phyloP scores from a whole-genome alignment of 2,888 invertebrate species.

The Morpho helenor region DNA sequence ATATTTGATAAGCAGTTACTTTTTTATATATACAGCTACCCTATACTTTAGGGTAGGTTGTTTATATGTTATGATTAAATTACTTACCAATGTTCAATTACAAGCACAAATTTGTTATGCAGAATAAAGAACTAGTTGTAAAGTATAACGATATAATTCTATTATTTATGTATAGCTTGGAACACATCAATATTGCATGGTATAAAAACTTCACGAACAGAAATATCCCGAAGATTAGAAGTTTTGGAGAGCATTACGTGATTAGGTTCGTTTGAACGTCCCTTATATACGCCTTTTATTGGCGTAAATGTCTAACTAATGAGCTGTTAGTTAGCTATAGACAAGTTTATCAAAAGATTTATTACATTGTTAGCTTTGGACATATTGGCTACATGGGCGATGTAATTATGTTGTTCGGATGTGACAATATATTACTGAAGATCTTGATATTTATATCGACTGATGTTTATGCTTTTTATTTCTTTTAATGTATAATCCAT shows the following conservation, averaged over 20 bases:
- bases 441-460: too few species aligned
- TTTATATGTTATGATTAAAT: too few species aligned
- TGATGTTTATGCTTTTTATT: too few species aligned
- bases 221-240: conserved; percentile 9
- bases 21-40: too few species aligned
- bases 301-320: conserved; percentile 22
- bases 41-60: too few species aligned
- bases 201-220: conserved; percentile 3
- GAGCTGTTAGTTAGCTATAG: conserved; percentile 23
- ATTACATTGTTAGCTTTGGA: conserved; percentile 1
- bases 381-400: neutral
- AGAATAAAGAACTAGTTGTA: too few species aligned
- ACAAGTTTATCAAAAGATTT: conserved; percentile 22
- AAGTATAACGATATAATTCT: too few species aligned
- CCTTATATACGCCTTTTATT: conserved; percentile 21
- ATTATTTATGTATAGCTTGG: neutral
- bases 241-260: conserved; percentile 13
- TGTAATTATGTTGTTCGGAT: neutral
- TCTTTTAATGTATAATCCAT: too few species aligned
- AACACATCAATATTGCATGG: conserved; percentile 5
- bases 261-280: conserved; percentile 12
- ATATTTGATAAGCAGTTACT: too few species aligned
- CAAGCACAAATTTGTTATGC: too few species aligned
- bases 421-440: neutral
- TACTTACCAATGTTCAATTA: too few species aligned